These are phyloP conservation scores for Ceryle rudis DNA, from an alignment of 2,797 vertebrate species.

Conservation along the genomic window DNA sequence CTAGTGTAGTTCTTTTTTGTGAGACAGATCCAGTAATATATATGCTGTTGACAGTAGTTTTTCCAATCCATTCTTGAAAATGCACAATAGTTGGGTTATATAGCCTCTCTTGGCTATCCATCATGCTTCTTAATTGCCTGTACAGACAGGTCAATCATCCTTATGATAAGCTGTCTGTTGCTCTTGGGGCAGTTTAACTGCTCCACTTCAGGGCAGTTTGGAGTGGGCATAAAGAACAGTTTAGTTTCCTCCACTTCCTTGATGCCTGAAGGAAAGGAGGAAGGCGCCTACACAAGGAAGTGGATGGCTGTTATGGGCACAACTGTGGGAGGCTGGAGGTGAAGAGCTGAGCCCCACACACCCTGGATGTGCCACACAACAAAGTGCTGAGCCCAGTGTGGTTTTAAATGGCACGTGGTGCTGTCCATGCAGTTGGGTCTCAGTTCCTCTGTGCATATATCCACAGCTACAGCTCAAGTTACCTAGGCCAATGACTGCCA, in stretches of 20 bases:
- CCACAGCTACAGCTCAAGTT: neutral
- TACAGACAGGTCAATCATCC: neutral
- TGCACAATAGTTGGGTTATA: neutral
- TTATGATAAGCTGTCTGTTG: neutral
- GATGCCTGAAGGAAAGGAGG: neutral
- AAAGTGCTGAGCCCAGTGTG: fast-evolving
- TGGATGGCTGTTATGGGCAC: fast-evolving
- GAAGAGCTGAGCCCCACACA: neutral
- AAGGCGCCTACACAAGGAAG: neutral
- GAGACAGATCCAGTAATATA: neutral
- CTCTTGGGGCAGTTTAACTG: neutral
- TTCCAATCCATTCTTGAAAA: neutral
- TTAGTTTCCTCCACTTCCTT: neutral
- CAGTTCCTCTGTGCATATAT: too few species aligned
- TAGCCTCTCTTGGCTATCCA: neutral
- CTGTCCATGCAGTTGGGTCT: too few species aligned
- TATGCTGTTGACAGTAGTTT: neutral
- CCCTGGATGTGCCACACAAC: too few species aligned
- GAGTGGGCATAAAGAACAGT: neutral
- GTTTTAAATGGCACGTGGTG: too few species aligned
- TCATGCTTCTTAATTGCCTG: neutral
- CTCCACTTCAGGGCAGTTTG: neutral
- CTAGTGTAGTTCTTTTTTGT: neutral
- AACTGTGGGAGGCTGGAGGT: neutral
- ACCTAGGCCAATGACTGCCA: neutral